Evolutionary conservation across 1,140 invertebrate genomes (phyloP).

Genomic region (Nasonia vitripennis): DNA sequence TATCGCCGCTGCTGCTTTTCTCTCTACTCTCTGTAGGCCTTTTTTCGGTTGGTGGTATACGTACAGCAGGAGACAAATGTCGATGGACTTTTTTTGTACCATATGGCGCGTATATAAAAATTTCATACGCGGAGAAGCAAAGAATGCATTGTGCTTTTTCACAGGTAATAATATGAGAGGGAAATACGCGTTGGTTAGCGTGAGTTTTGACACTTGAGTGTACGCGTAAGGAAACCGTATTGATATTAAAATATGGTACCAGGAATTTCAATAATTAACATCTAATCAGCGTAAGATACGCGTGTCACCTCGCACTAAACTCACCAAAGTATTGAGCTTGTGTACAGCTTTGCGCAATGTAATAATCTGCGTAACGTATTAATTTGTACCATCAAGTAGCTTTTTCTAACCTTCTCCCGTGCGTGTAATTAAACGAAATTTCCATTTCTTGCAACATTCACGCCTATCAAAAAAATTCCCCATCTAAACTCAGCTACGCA

Average conservation of each 20-base stretch:
- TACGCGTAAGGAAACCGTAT: neutral
- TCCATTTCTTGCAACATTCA: too few relatives aligned
- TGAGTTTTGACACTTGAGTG: neutral
- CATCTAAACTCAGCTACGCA: too few relatives aligned
- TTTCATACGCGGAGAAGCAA: neutral
- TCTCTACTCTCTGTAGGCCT: conserved; percentile 2
- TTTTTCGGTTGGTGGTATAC: neutral
- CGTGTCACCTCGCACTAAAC: neutral
- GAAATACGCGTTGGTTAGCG: neutral
- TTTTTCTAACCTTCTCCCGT: neutral
- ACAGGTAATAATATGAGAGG: too few relatives aligned
- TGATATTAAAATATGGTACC: neutral
- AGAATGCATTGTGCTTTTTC: neutral
- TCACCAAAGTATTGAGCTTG: neutral
- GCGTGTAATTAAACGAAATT: neutral
- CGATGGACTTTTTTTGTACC: neutral
- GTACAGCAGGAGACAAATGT: neutral
- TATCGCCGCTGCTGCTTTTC: neutral
- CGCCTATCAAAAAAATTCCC: too few relatives aligned
- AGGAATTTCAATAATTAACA: neutral
- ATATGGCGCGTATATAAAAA: neutral
- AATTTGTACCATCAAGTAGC: neutral
- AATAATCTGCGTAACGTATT: neutral
- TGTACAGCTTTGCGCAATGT: neutral
- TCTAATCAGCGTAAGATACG: conserved; percentile 1